Base-by-base conservation (phyloP, 2,113 vertebrate species). In the Galbula dea region DNA sequence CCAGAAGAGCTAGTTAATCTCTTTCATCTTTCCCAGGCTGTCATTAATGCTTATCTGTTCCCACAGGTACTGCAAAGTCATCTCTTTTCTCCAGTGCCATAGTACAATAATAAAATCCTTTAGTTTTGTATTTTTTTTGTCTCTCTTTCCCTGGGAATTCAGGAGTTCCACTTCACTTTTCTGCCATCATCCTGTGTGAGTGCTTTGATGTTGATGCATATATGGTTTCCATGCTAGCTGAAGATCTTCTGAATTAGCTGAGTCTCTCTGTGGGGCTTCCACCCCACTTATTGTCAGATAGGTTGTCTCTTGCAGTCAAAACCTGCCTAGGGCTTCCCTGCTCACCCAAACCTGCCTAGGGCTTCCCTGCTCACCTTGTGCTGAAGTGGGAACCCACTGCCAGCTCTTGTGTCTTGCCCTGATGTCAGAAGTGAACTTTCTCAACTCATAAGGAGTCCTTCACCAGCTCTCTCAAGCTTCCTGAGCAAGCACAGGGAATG, bases 11-110 rank as follows among this genome's bases (percentile, higher is more conserved):
- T 84, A 29, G 82, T 82, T 95, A 94, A 92, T 94, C 83, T 86
- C 86, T 90, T 92, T 95, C 89, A 96, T 96, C 91, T 96, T 89
- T 88, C 87, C 79, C 85, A 91, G 73, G 85, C 85, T 93, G 46
- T 83, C 88, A 92, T 95, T 93, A 95, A 93, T 74, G 80, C 82
- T 96, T 95, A 80, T 94, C 93, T 96, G 75, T 81, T 96, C 91
- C 87, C 91, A 91, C 21, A 94, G 82, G 72, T 88, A 90, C 86
- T 88, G 59, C 94, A 88, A 86, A 93, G 73, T 83, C 80, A 91
- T 88, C 76, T 58, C 32, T 95, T 96, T 94, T 82, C 83, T 81
- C 76, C 84, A 48, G 71, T 76, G 81, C 37, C 36, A n/a, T 13
- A 78, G 54, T 49, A 57, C 48, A 75, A 34, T 45, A 89, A 77